Evolutionary conservation across 2,797 vertebrate species (phyloP).

Genomic region (Leontocebus nigricollis): DNA sequence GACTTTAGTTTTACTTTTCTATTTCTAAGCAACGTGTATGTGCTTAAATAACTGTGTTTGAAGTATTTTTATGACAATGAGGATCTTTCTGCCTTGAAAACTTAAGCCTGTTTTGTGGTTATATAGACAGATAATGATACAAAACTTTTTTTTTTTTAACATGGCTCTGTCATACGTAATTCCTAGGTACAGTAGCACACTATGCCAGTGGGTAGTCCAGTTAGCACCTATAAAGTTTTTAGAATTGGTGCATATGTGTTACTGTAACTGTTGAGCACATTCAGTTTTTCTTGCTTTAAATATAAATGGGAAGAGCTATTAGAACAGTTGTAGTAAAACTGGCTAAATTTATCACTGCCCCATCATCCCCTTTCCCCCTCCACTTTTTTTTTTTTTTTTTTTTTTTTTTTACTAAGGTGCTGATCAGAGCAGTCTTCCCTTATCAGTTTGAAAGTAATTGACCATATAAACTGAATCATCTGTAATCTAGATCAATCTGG

Average conservation of each 20-base stretch:
- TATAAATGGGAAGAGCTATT: conserved; percentile 18
- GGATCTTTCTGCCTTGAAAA: conserved; percentile 15
- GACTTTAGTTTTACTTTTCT: not conserved
- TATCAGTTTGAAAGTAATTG: conserved; percentile 1
- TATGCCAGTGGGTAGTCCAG: not conserved
- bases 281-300: conserved; percentile 42
- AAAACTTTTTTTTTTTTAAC: not conserved
- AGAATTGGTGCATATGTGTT: conserved; percentile 33
- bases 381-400: not conserved
- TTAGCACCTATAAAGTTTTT: conserved; percentile 9
- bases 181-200: not conserved
- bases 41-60: not conserved
- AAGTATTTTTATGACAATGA: not conserved
- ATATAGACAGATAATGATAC: not conserved
- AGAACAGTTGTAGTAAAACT: not conserved
- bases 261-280: not conserved
- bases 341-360: not conserved
- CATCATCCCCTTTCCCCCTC: not conserved
- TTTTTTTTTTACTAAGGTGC: not conserved
- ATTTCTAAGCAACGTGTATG: not conserved
- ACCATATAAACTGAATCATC: not conserved
- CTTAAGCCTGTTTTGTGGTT: not conserved
- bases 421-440: not conserved
- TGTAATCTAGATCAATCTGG: conserved; percentile 8
- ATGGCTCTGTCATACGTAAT: not conserved